A percentile compares a stretch with the other conserved stretches of the same genome.
phyloP scores from a whole-genome alignment of 2,113 vertebrate species.

The Menura novaehollandiae region DNA sequence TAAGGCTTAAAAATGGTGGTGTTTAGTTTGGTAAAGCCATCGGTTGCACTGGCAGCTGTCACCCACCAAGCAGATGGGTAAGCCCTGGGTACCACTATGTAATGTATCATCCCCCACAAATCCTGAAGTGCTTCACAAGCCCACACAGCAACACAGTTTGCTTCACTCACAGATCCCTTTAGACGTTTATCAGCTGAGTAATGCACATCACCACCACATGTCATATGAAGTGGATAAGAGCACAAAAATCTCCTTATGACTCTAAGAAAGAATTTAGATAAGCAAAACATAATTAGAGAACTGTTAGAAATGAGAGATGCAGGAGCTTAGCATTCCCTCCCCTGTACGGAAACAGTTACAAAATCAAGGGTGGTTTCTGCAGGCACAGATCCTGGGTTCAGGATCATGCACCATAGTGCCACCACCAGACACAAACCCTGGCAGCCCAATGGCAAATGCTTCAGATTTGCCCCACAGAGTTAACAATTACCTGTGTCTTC shows the following conservation, averaged over 20 bases:
- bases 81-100: not conserved
- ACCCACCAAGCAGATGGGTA: not conserved
- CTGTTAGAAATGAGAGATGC: not conserved
- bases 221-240: not conserved
- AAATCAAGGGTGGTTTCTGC: not conserved
- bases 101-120: not conserved
- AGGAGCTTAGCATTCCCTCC: not conserved
- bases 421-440: not conserved
- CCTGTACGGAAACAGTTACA: not conserved
- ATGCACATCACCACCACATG: not conserved
- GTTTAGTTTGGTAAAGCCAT: not conserved
- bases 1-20: not conserved
- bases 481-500: not conserved
- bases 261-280: not conserved
- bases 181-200: constrained; percentile 34
- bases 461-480: not conserved
- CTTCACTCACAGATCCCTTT: not conserved
- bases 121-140: constrained; percentile 4
- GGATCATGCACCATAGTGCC: not conserved
- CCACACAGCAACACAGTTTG: not conserved
- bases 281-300: not conserved
- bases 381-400: not conserved
- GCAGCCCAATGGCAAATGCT: not conserved
- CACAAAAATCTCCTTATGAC: constrained; percentile 13
- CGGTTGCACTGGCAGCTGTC: not conserved